phyloP scores from a whole-genome alignment of 2,888 invertebrate genomes.

The Folsomia candida region DNA sequence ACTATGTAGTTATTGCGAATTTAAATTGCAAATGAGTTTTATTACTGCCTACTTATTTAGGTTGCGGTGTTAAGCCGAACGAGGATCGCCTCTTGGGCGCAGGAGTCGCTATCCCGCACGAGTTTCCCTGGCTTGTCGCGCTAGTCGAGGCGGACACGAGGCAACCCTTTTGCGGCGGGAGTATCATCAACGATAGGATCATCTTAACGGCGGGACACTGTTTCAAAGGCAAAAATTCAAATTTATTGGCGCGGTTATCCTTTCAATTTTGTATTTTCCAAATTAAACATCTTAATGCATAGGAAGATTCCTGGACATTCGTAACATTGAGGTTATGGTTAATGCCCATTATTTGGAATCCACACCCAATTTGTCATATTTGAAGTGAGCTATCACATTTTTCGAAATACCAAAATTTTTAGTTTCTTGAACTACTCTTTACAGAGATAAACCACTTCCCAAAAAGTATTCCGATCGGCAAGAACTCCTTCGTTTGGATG shows the following conservation, averaged over 20 bases:
- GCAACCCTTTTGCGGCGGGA: conserved; percentile 45
- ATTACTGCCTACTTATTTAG: conserved; percentile 18
- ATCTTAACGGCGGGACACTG: conserved; percentile 21
- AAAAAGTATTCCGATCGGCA: conserved; percentile 25
- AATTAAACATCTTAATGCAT: no score
- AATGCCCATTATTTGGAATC: conserved; percentile 29
- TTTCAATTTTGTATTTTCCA: no score
- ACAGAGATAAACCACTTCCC: conserved; percentile 6
- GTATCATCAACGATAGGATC: conserved; percentile 28
- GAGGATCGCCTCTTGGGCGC: conserved; percentile 43
- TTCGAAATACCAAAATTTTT: no score
- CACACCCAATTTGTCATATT: conserved; percentile 10
- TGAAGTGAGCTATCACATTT: background rate
- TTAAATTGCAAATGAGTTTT: background rate
- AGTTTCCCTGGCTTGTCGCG: conserved; percentile 47
- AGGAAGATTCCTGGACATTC: conserved; percentile 22
- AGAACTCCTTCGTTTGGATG: conserved; percentile 31
- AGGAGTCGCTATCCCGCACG: conserved; percentile 35
- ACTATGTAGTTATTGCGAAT: no score
- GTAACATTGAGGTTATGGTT: conserved; percentile 26
- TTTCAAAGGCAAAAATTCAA: conserved; percentile 20
- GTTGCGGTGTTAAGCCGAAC: conserved; percentile 42
- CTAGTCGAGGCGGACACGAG: conserved; percentile 41
- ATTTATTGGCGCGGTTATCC: no score
- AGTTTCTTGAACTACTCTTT: background rate